Conservation (phyloP, 2,113 vertebrate genomes). For the Pygoscelis adeliae region DNA sequence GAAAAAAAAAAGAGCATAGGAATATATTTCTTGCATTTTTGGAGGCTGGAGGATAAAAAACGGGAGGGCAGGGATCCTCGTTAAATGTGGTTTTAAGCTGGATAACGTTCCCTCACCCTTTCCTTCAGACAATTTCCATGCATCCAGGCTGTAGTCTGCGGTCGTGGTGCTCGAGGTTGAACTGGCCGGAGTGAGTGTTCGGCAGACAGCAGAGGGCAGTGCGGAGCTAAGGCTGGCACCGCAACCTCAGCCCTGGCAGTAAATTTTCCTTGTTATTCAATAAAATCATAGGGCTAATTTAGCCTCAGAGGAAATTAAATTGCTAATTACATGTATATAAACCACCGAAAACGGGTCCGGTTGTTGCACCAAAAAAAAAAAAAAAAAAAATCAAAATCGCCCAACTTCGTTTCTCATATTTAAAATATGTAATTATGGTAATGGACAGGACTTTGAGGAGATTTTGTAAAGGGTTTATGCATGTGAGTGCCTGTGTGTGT, state of each 20-base stretch:
- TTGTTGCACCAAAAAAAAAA: slow-evolving; percentile 37
- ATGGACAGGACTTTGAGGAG: not conserved
- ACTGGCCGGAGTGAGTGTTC: not conserved
- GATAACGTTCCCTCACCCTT: not conserved
- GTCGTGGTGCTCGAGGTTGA: not conserved
- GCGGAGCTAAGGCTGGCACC: slow-evolving; percentile 70
- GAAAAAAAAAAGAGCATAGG: not conserved
- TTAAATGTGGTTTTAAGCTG: not conserved
- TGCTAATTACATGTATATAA: slow-evolving; percentile 78
- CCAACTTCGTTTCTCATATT: slow-evolving; percentile 34
- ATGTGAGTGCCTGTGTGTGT: not conserved
- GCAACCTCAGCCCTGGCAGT: not conserved
- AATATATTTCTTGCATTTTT: not conserved
- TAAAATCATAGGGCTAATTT: slow-evolving; percentile 76
- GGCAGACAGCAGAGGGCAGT: slow-evolving; percentile 78
- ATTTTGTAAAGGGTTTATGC: not conserved
- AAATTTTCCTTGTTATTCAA: slow-evolving; percentile 69
- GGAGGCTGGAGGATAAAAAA: not conserved
- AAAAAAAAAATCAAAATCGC: slow-evolving; percentile 1
- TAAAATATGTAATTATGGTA: slow-evolving; percentile 38
- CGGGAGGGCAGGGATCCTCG: not conserved
- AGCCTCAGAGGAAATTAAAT: slow-evolving; percentile 80
- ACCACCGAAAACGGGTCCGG: slow-evolving; percentile 35
- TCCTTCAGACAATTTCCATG: not conserved
- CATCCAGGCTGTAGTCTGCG: not conserved